Evolutionary conservation across 2,113 vertebrate species (phyloP), one percentile per base, ranked within the genome.

Genomic region (Engraulis encrasicolus): DNA sequence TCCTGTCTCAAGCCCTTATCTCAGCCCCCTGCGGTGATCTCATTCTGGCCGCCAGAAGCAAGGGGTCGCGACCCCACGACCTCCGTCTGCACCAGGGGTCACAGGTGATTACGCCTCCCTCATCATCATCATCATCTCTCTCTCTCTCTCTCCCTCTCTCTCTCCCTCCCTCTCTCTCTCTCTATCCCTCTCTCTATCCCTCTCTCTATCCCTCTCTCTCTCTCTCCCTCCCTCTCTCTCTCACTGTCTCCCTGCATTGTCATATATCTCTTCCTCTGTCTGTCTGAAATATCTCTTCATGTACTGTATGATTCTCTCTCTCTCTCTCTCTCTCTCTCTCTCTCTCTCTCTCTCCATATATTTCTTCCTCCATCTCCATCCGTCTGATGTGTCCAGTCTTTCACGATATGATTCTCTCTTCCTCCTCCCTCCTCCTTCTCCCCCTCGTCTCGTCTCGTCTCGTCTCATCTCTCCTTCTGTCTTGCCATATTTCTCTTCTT

Each of bases 61-160:
- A n/a, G 66, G 23, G 66, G 66, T 74, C 66, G 12, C 66, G 27
- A 74, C 66, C 66, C 66, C 31, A 27, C n/a, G n/a, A n/a, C n/a
- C n/a, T n/a, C n/a, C n/a, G n/a, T 74, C 66, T 74, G 66, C 66
- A 74, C 27, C 1, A 74, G 66, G 11, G 66, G 66, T 81, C 45
- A 81, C 79, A 81, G 79, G 79, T 50, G 79, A 81, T 81, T 81
- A 34, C 66, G 31, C 11, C n/a, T 61, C 6, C n/a, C n/a, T n/a
- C 23, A 6, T 58, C 14, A 6, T n/a, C 23, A n/a, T 66, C 23
- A 6, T 3, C 14, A 6, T 61, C 58, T 61, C 54, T 0, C 54
- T 2, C 2, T 27, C 58, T 71, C 61, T 14, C 40, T 14, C 7
- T 71, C 61, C 31, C 58, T 0, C 58, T 1, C 1, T 27, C 58